Evolutionary conservation across 2,113 vertebrate genomes (phyloP), one percentile per base, ranked within the genome.

Genomic region (Microcebus lehilahytsara): DNA sequence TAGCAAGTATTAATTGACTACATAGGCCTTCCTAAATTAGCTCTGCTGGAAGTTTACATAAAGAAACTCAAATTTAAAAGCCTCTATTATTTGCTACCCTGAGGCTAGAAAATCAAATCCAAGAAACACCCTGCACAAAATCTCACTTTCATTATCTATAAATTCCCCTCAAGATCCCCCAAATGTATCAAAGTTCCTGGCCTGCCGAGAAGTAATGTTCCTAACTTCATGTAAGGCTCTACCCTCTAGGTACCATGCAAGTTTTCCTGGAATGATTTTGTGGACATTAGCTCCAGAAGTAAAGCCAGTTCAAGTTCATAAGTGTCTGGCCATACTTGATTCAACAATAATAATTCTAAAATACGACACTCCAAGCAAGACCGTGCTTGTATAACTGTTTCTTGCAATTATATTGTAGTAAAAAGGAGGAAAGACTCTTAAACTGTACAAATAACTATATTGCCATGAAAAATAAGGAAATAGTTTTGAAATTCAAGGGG

Each of bases 11-110:
- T 67, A 46, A 58, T 72, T 75, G 67, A 79, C 53, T 6, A 23
- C 23, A 46, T 58, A 79, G 56, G 42, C 30, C 20, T 91, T 64
- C 32, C 60, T 78, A 78, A 86, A 80, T 88, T 88, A 69, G 32
- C 51, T 88, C 88, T 69, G 66, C n/a, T 95, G 27, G 42, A 90
- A 77, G 32, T 77, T 97, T 74, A 81, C 60, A 71, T 62, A 56
- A 92, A 51, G 25, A 80, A 92, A 75, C 66, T 80, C 92, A 71
- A 17, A 46, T 97, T 80, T 74, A 37, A 94, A 60, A 75, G 46
- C 25, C 37, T 56, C 56, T 91, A 67, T 85, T 72, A 66, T 77
- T 81, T 86, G n/a, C 46, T 91, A 81, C 62, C 78, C 56, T 77
- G 81, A 77, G 77, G 66, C 40, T 85, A 80, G 49, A 40, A 85